Evolutionary conservation across 2,113 vertebrate genomes (phyloP).

Genomic region (Amphiprion percula): DNA sequence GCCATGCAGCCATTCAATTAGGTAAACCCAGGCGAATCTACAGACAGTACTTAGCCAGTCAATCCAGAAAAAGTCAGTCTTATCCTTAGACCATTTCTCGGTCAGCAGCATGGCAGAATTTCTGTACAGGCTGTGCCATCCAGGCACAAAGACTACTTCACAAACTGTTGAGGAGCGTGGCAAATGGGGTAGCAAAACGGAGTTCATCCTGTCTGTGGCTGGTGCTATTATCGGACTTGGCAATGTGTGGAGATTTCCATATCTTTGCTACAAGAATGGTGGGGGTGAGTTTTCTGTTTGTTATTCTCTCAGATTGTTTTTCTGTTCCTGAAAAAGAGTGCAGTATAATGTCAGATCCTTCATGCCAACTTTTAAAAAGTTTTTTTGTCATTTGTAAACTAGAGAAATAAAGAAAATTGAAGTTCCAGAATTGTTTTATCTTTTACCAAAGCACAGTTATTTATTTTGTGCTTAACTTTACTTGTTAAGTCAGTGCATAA

Average conservation of each 20-base stretch:
- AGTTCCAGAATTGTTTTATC: neutral
- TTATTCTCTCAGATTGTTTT: neutral
- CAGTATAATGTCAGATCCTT: neutral
- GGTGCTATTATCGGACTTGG: conserved; percentile 78
- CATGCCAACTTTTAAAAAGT: neutral
- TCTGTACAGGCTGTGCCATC: conserved; percentile 4
- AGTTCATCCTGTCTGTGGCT: conserved; percentile 76
- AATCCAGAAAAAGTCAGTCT: conserved; percentile 2
- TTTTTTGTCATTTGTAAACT: too few relatives aligned
- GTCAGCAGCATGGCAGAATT: conserved; percentile 54
- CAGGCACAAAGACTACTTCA: conserved; percentile 13
- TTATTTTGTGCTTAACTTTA: neutral
- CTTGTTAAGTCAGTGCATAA: neutral
- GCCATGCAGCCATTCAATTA: conserved; percentile 25
- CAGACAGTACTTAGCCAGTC: conserved; percentile 15
- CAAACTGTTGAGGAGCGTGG: conserved; percentile 57
- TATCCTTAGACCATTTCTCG: neutral
- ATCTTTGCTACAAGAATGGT: conserved; percentile 81
- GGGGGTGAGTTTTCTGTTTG: conserved; percentile 65
- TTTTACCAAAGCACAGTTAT: neutral
- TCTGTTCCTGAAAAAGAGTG: neutral
- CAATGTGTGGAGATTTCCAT: conserved; percentile 82
- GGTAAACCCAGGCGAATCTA: conserved; percentile 11
- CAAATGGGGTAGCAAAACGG: conserved; percentile 73
- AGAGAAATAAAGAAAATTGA: neutral